A percentile compares a stretch with the other conserved stretches of the same genome.
Conservation (phyloP, 1,140 invertebrate species). For the Agrilus planipennis region DNA sequence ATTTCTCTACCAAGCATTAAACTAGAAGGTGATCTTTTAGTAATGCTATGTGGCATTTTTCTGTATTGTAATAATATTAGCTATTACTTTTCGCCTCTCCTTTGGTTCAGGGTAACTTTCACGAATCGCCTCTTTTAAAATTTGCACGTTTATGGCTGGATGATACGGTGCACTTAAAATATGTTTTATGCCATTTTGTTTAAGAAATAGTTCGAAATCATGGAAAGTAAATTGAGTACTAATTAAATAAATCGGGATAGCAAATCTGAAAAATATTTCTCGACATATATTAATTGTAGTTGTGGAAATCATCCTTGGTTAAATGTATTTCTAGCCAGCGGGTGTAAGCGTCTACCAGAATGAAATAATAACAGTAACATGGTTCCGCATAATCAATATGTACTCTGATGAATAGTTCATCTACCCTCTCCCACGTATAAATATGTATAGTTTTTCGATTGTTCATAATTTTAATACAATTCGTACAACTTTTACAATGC, state of each 20-base stretch:
- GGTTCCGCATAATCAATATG: slow-evolving; percentile 26
- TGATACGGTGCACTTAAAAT: slow-evolving; percentile 14
- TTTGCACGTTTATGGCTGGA: slow-evolving; percentile 10
- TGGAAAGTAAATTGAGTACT: slow-evolving; percentile 11
- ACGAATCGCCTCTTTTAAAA: slow-evolving; percentile 1
- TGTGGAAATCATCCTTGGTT: background rate
- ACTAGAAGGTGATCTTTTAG: background rate
- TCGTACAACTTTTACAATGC: too few relatives aligned
- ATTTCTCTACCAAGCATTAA: slow-evolving; percentile 6
- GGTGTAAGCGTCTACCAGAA: slow-evolving; percentile 20
- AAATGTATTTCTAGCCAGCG: slow-evolving; percentile 24
- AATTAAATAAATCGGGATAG: slow-evolving; percentile 16
- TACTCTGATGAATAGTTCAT: slow-evolving; percentile 11
- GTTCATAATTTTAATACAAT: too few relatives aligned
- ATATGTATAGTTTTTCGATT: slow-evolving; percentile 1
- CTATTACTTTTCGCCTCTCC: background rate
- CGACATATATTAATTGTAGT: slow-evolving; percentile 9
- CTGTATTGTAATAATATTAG: slow-evolving; percentile 1
- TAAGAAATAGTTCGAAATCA: slow-evolving; percentile 12
- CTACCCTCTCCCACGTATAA: background rate
- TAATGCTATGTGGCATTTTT: slow-evolving; percentile 1
- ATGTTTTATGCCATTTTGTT: slow-evolving; percentile 12
- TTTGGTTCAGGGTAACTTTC: background rate
- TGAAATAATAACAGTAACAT: slow-evolving; percentile 14
- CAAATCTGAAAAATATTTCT: slow-evolving; percentile 14